These are phyloP conservation scores for Oncorhynchus masou DNA, from an alignment of 2,113 vertebrate genomes.

Conservation along the genomic window DNA sequence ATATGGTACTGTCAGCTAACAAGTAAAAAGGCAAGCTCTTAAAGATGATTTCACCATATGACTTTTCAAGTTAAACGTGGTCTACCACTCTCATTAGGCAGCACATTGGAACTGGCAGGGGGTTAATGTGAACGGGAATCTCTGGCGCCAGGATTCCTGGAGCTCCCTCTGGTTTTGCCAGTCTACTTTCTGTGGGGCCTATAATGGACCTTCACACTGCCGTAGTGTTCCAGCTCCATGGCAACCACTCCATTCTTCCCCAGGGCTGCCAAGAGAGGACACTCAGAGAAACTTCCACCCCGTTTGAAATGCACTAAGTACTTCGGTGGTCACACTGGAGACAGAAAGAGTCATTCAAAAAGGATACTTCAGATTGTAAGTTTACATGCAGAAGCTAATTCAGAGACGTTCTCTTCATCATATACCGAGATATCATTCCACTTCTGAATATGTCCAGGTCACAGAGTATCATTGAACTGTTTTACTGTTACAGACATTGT, in stretches of 20 bases:
- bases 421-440: too few species aligned
- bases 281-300: constrained; percentile 19
- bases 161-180: constrained; percentile 10
- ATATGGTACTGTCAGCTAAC: not conserved
- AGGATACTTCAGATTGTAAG: too few species aligned
- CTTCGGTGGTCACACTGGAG: too few species aligned
- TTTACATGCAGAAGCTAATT: too few species aligned
- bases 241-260: constrained; percentile 44
- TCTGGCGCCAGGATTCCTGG: too few species aligned
- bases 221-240: constrained; percentile 54
- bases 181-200: constrained; percentile 15
- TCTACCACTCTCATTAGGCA: not conserved
- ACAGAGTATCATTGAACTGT: too few species aligned
- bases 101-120: not conserved
- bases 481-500: too few species aligned
- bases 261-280: constrained; percentile 19
- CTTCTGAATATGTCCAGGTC: too few species aligned
- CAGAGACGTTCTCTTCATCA: too few species aligned
- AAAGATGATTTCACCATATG: too few species aligned
- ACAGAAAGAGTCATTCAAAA: too few species aligned
- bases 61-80: too few species aligned
- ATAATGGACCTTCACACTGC: constrained; percentile 51
- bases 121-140: constrained; percentile 33
- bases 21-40: not conserved
- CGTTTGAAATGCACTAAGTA: not conserved